phyloP scores from a whole-genome alignment of 2,888 invertebrate genomes.

The Pandemis heparana region DNA sequence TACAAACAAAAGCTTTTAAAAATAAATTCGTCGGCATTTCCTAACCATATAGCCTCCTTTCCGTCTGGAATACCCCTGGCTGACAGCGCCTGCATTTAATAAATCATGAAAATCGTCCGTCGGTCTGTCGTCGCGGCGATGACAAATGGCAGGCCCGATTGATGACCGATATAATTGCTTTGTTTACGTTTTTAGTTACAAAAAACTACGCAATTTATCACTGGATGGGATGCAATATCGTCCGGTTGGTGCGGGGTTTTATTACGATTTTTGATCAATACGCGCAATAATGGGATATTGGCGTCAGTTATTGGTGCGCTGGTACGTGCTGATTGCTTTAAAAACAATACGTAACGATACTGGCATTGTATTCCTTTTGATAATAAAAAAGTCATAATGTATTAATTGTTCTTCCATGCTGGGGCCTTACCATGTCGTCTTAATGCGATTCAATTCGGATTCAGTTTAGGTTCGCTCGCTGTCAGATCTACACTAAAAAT shows the following conservation, averaged over 20 bases:
- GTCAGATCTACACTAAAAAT: too few relatives aligned
- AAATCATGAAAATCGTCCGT: slow-evolving; percentile 39
- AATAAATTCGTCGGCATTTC: neutral
- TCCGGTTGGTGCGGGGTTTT: neutral
- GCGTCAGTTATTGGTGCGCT: neutral
- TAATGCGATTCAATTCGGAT: too few relatives aligned
- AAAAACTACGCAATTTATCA: slow-evolving; percentile 24
- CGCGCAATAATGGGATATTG: neutral
- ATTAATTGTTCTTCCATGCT: too few relatives aligned
- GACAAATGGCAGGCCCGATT: slow-evolving; percentile 41
- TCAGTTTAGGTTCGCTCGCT: too few relatives aligned
- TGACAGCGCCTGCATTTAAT: slow-evolving; percentile 29
- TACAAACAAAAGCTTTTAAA: too few relatives aligned
- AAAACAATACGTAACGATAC: too few relatives aligned
- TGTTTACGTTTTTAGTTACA: slow-evolving; percentile 40
- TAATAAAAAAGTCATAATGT: too few relatives aligned
- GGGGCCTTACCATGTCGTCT: too few relatives aligned
- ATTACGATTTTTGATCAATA: neutral
- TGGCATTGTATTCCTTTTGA: neutral
- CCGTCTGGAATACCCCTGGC: slow-evolving; percentile 1
- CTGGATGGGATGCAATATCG: slow-evolving; percentile 1
- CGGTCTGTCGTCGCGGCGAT: slow-evolving; percentile 38
- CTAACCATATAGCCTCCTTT: neutral
- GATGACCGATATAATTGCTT: slow-evolving; percentile 40
- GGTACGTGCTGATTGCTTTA: neutral